phyloP scores from a whole-genome alignment of 1,140 invertebrate genomes.

The Neodiprion lecontei region DNA sequence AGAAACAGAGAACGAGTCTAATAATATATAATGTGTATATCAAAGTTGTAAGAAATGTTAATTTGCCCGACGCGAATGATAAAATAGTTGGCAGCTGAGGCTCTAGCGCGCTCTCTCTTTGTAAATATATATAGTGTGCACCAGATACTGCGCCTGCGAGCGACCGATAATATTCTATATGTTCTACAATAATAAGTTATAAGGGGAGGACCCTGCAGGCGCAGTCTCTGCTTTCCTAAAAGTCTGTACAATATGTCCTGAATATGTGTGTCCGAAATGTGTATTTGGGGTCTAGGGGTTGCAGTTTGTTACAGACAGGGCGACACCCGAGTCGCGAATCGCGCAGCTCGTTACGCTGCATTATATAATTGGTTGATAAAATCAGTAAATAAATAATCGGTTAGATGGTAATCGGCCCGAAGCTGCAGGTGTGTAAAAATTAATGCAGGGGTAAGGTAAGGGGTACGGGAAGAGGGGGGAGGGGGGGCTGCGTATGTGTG shows the following conservation, averaged over 20 bases:
- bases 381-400: conserved; percentile 26
- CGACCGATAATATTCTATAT: no score
- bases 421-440: conserved; percentile 40
- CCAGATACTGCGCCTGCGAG: neutral
- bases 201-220: no score
- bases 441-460: conserved; percentile 21
- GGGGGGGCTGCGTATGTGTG: no score
- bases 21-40: no score
- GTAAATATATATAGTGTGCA: conserved; percentile 5
- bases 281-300: neutral
- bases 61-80: neutral
- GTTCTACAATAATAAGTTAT: no score
- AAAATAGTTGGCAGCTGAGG: conserved; percentile 2
- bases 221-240: no score
- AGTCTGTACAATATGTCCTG: neutral
- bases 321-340: neutral
- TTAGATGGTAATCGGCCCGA: conserved; percentile 16
- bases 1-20: no score
- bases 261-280: neutral
- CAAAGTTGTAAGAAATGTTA: neutral
- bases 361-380: conserved; percentile 34
- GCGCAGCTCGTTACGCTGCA: neutral
- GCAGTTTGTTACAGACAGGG: neutral
- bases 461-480: conserved; percentile 30
- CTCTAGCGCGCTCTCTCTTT: neutral